phyloP scores from a whole-genome alignment of 64 coral and sea anemone genomes.

The Orbicella faveolata region DNA sequence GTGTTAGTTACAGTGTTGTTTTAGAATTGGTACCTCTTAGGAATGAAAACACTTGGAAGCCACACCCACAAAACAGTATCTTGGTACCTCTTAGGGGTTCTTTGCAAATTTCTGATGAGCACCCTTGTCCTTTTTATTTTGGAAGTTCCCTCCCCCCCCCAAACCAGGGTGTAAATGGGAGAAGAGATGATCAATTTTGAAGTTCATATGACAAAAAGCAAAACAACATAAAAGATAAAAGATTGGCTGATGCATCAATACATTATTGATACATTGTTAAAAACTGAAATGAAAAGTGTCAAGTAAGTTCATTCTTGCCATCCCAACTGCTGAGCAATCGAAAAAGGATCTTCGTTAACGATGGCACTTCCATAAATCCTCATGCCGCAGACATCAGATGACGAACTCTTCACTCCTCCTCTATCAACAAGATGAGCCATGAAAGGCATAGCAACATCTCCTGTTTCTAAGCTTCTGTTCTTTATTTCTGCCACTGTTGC shows the following conservation, averaged over 20 bases:
- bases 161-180: too few relatives aligned
- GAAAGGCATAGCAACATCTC: conserved; percentile 62
- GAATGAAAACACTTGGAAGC: too few relatives aligned
- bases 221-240: neutral
- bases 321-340: conserved; percentile 44
- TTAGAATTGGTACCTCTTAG: too few relatives aligned
- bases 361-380: conserved; percentile 80
- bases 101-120: too few relatives aligned
- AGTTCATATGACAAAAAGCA: too few relatives aligned
- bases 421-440: conserved; percentile 77
- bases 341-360: conserved; percentile 79
- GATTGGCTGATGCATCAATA: neutral
- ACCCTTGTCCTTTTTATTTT: too few relatives aligned
- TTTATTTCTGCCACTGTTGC: neutral
- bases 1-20: too few relatives aligned
- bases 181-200: too few relatives aligned
- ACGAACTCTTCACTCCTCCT: conserved; percentile 53
- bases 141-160: too few relatives aligned
- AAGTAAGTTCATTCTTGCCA: conserved; percentile 11
- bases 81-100: too few relatives aligned
- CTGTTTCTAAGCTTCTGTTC: conserved; percentile 13
- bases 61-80: too few relatives aligned
- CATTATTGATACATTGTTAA: neutral
- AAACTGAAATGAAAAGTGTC: neutral
- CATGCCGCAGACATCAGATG: conserved; percentile 81